A percentile compares a stretch with the other conserved stretches of the same genome.
Evolutionary conservation across 2,113 vertebrate genomes (phyloP).

Genomic region (Dromas ardeola): DNA sequence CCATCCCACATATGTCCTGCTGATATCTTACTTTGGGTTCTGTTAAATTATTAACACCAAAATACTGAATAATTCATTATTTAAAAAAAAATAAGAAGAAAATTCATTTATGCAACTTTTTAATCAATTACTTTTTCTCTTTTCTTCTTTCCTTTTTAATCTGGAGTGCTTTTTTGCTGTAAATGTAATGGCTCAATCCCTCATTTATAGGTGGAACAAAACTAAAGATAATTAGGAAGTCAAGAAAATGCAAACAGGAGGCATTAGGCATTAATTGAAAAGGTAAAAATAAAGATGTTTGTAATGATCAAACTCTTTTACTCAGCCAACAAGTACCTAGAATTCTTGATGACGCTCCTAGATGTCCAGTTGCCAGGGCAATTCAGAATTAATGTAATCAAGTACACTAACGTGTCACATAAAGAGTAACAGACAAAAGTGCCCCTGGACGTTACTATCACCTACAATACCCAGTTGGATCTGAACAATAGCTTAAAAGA

Average conservation of each 20-base stretch:
- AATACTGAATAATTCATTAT: slow-evolving; percentile 71
- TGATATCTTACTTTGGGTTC: slow-evolving; percentile 64
- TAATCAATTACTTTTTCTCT: background rate
- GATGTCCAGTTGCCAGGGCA: background rate
- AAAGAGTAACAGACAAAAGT: background rate
- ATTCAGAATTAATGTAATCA: background rate
- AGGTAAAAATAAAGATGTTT: background rate
- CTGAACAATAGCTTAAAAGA: background rate
- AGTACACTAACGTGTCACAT: rapidly evolving
- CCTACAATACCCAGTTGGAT: background rate
- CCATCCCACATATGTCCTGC: slow-evolving; percentile 29
- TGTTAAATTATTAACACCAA: slow-evolving; percentile 70
- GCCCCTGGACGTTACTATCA: background rate
- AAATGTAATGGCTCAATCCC: background rate
- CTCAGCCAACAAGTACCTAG: background rate
- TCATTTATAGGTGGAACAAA: slow-evolving; percentile 1
- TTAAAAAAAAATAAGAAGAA: slow-evolving; percentile 45
- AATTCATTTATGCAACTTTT: slow-evolving; percentile 47
- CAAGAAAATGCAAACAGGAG: background rate
- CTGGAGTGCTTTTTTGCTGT: background rate
- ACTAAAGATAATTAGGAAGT: background rate
- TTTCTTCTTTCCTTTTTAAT: background rate
- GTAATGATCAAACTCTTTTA: background rate
- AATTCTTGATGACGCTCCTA: background rate
- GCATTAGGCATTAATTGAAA: background rate